Base-by-base conservation (phyloP, 2,888 invertebrate genomes). In the Microplitis manilae region DNA sequence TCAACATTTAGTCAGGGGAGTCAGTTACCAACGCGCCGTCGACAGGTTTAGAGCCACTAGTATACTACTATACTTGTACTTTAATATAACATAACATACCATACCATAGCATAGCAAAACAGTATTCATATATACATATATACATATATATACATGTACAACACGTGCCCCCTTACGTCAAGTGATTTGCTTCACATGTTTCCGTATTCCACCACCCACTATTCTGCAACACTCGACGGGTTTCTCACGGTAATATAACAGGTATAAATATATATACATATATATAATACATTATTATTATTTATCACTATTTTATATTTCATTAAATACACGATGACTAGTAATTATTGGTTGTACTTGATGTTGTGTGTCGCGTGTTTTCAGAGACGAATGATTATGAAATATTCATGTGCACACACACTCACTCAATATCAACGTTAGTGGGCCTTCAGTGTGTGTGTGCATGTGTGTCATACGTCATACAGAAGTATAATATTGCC, bases 21-120 rank as follows among this genome's bases (percentile, higher is more conserved):
- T 88, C 89, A 90, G 90, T 90, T 88, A 88, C 88, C 86, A 87
- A 85, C 87, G 86, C 85, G 86, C 88, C 89, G 89, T 86, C 88
- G 88, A 86, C 87, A 87, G 85, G 85, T 83, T 84, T 85, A 84
- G 84, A 83, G 78, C 69, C 74, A 65, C 67, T 70, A 84, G 80
- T 65, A 20, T 20, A 20, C 76, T 77, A 71, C 62, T 67, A 68
- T 30, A 4, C 30, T 30, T 30, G 30, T 30, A 30, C 30, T 2
- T 0, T 30, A 30, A 30, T 30, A 30, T 30, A 30, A 30, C 2
- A 30, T 30, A 30, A 50, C 50, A 50, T 13, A 50, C 13, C 13
- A 50, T 50, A 50, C 50, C 50, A 9, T 8, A 13, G 50, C 50
- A 8, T 8, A 9, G 13, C 50, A 13, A 1, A 20, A 20, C 20